Evolutionary conservation across 2,113 vertebrate species (phyloP).

Genomic region (Campylomormyrus numenius): DNA sequence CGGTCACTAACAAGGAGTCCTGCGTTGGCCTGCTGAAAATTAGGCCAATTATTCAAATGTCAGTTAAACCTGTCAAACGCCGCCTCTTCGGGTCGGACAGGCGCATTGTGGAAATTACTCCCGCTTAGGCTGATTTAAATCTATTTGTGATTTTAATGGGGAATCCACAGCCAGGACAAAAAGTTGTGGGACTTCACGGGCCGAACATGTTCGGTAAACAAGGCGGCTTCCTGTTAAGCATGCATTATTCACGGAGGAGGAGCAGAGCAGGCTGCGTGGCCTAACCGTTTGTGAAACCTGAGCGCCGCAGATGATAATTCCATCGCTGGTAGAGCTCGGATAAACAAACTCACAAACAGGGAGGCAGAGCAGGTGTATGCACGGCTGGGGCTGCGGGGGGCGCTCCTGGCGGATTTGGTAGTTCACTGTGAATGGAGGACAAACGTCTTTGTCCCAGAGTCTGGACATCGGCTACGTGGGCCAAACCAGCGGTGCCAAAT

Average conservation of each 20-base stretch:
- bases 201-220: constrained; percentile 64
- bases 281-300: constrained; percentile 93
- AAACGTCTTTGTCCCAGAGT: constrained; percentile 78
- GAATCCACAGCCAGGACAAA: constrained; percentile 75
- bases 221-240: constrained; percentile 72
- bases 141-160: constrained; percentile 82
- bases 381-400: constrained; percentile 7
- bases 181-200: constrained; percentile 85
- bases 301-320: constrained; percentile 94
- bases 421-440: constrained; percentile 84
- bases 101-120: constrained; percentile 77
- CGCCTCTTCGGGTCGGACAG: constrained; percentile 65
- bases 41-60: constrained; percentile 92
- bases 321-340: constrained; percentile 70
- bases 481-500: constrained; percentile 76
- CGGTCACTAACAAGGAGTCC: constrained; percentile 58
- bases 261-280: constrained; percentile 56
- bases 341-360: constrained; percentile 57
- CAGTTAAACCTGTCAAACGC: constrained; percentile 80
- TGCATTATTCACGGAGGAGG: constrained; percentile 92
- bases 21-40: constrained; percentile 72
- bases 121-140: constrained; percentile 81
- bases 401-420: neutral
- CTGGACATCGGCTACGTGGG: constrained; percentile 70
- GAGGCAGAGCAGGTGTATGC: constrained; percentile 27